Evolutionary conservation across 2,113 vertebrate genomes (phyloP).

Genomic region (Menura novaehollandiae): DNA sequence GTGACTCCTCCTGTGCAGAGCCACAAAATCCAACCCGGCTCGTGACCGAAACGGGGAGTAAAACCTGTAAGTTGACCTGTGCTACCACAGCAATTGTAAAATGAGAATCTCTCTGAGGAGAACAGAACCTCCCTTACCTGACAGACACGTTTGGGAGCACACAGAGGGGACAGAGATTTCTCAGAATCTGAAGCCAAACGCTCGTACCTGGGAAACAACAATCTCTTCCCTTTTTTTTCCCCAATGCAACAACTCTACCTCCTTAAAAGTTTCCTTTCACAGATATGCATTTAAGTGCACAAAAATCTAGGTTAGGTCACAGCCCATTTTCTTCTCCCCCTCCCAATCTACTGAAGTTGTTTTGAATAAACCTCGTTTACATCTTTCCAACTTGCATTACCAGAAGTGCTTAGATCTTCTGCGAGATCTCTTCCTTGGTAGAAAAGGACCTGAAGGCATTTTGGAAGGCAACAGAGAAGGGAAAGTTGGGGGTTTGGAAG

Average conservation of each 20-base stretch:
- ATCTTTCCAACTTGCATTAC: conserved; percentile 31
- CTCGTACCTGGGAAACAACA: accelerated
- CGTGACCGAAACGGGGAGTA: accelerated
- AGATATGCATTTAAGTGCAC: not conserved
- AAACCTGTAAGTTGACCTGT: not conserved
- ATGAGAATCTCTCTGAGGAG: not conserved
- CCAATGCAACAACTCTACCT: not conserved
- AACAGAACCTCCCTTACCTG: not conserved
- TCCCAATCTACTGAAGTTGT: not conserved
- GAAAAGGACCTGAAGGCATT: conserved; percentile 12
- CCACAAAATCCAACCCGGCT: not conserved
- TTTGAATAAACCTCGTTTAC: conserved; percentile 50
- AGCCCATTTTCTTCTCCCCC: not conserved
- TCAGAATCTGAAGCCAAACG: not conserved
- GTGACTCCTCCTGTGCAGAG: not conserved
- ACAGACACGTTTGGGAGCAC: not conserved
- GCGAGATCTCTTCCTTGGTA: conserved; percentile 9
- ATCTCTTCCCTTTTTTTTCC: not conserved
- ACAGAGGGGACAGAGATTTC: not conserved
- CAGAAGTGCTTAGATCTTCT: conserved; percentile 27
- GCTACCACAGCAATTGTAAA: not conserved
- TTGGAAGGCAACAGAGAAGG: conserved; percentile 20
- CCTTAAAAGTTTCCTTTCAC: not conserved
- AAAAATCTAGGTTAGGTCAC: conserved; percentile 6
- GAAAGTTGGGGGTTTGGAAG: conserved; percentile 14